Evolutionary conservation across 2,797 vertebrate species (phyloP).

Genomic region (Austrolebias charrua): DNA sequence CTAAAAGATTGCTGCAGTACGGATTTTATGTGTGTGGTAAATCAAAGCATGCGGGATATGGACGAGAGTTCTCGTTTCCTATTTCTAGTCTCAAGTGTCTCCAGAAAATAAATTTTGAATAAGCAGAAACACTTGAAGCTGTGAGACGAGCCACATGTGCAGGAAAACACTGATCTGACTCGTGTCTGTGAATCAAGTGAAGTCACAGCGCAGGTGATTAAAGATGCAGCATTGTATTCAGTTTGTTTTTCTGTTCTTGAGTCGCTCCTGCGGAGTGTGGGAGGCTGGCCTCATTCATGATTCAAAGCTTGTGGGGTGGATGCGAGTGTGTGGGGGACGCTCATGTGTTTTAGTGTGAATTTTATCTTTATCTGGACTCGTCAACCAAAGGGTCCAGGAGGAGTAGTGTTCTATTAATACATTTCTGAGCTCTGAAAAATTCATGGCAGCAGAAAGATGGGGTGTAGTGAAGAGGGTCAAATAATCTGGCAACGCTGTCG

Average conservation of each 20-base stretch:
- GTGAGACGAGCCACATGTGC: conserved; percentile 50
- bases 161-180: conserved; percentile 67
- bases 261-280: conserved; percentile 62
- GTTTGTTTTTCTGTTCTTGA: conserved; percentile 34
- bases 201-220: conserved; percentile 74
- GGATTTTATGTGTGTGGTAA: conserved; percentile 32
- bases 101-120: conserved; percentile 69
- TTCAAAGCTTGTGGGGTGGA: conserved; percentile 63
- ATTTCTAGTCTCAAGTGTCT: conserved; percentile 34
- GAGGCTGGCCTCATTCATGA: conserved; percentile 79
- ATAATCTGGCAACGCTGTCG: conserved; percentile 61
- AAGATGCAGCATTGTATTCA: conserved; percentile 73
- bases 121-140: conserved; percentile 52
- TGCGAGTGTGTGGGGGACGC: conserved; percentile 27
- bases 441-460: conserved; percentile 60
- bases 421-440: conserved; percentile 70
- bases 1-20: conserved; percentile 30
- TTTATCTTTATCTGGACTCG: conserved; percentile 65
- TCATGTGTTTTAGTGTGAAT: conserved; percentile 67
- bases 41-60: conserved; percentile 45
- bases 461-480: conserved; percentile 63
- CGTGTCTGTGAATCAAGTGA: conserved; percentile 74
- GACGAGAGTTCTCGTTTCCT: conserved; percentile 42
- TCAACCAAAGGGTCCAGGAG: conserved; percentile 43
- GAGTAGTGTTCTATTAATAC: conserved; percentile 74